Evolutionary conservation across 2,888 invertebrate species (phyloP), one percentile per base, ranked within the genome.

Genomic region (Agapetus fuscipes): DNA sequence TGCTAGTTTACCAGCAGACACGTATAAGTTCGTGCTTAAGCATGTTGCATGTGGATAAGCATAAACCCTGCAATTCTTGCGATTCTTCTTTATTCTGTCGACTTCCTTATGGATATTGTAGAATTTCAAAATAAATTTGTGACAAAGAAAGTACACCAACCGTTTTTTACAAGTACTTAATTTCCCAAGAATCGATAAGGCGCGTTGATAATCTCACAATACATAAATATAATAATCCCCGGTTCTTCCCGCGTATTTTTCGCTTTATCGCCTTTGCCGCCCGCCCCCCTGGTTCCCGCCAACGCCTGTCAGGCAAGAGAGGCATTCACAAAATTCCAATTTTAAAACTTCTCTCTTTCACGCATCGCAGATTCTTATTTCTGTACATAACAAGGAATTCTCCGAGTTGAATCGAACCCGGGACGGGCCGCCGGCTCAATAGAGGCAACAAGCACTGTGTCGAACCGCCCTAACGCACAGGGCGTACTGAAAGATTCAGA

Each of bases 301-400:
- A 31, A 37, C 34, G 26, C 29, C 20, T 32, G 16, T 17, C 32
- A 14, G 34, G 13, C 16, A n/a, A n/a, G 37, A 31, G 42, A 42
- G 40, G 41, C 46, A 46, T 46, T 46, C 46, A 46, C 41, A 26
- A 46, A 40, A 46, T 46, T 46, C 46, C 46, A 46, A 46, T 46
- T 43, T 46, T 43, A 46, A 46, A 46, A 37, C 41, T 31, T 39
- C 37, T 31, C 36, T 39, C 31, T 35, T 40, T 35, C 24, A 33
- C 33, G 33, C 34, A 40, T 30, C 26, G 30, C 15, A 40, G 33
- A 35, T 34, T 30, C 33, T 33, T 40, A 35, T 33, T 40, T 40
- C 34, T 30, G 34, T 29, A 34, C 20, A 39, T 29, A 34, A 34
- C 20, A 20, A 20, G 20, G 20, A 20, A 20, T 20, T 20, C 37